Evolutionary conservation across 92 coral and sea anemone genomes (phyloP), one percentile per base, ranked within the genome.

Genomic region (Scolanthus callimorphus): DNA sequence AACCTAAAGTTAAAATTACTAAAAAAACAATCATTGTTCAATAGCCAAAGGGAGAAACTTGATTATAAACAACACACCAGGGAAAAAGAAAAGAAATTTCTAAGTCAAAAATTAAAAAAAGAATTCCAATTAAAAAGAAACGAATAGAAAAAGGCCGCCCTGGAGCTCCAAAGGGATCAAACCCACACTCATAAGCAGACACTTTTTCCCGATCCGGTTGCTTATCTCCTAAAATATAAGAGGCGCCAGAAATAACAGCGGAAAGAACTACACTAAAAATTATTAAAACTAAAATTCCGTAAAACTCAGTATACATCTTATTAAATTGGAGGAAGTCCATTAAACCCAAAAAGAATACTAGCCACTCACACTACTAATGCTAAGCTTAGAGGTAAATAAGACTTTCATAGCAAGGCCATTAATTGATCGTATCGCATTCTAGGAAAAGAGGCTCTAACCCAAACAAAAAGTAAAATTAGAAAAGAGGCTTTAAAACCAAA

Each of bases 401-500:
- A 76, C 55, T 85, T 85, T 65, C 92, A 80, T 74, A 85, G 71
- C 61, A 85, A 52, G 38, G 77, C 72, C 92, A 85, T 81, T 41
- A 85, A 67, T 77, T 85, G 87, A 60, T 85, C 92, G 55, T 84
- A 84, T 49, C 91, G 76, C 80, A 84, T 73, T 59, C 91, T 68
- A 49, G 91, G 91, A 61, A 80, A 85, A 49, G 87, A 80, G 28
- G 88, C 88, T 62, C 92, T 58, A 57, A 74, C 81, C 54, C 92
- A 80, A 57, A 85, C 60, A 85, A 85, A 85, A 55, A 78, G 64
- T 27, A 73, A 84, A 65, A 79, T 74, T 71, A 84, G 74, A 44
- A 75, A 67, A 58, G 80, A 66, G 29, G 79, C 69, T 79, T 84
- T 84, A 46, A 79, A 50, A 54, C 86, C 78, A 72, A 84, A 84